A percentile compares a stretch with the other conserved stretches of the same genome.
These are phyloP conservation scores for Megalurothrips usitatus DNA, from an alignment of 2,888 invertebrate genomes.

Conservation along the genomic window DNA sequence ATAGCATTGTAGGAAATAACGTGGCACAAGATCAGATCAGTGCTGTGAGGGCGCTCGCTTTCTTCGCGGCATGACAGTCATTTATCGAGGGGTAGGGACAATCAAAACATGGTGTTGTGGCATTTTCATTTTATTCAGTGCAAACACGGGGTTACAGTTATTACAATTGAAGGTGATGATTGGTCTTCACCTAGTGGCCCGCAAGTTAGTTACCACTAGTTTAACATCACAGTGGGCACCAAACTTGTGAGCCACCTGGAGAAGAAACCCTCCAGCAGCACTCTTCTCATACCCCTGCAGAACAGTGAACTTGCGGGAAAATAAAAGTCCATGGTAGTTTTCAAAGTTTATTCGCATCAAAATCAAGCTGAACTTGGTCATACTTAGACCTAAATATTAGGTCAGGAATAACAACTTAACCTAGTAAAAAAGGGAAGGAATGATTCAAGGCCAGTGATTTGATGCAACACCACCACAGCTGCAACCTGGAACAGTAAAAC, in stretches of 20 bases:
- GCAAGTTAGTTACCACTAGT: slow-evolving; percentile 24
- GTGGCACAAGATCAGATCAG: too few relatives aligned
- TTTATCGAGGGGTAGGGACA: too few relatives aligned
- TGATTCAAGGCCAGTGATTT: neutral
- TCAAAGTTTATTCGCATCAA: slow-evolving; percentile 6
- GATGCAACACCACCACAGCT: neutral
- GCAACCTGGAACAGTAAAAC: neutral
- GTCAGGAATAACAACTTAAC: neutral
- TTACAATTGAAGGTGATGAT: neutral
- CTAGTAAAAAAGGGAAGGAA: neutral
- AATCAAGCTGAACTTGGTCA: neutral
- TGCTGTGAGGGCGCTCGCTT: too few relatives aligned
- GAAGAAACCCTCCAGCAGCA: neutral
- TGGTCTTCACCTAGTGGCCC: neutral
- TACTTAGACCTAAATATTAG: neutral
- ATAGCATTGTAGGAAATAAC: too few relatives aligned
- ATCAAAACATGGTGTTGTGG: too few relatives aligned
- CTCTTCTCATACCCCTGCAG: neutral
- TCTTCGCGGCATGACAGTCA: too few relatives aligned
- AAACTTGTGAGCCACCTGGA: neutral
- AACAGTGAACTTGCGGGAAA: neutral
- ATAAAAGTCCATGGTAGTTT: neutral
- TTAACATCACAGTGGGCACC: neutral
- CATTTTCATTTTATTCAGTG: neutral
- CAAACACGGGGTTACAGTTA: neutral